phyloP scores from a whole-genome alignment of 2,888 invertebrate genomes.

The Pimpla rufipes region DNA sequence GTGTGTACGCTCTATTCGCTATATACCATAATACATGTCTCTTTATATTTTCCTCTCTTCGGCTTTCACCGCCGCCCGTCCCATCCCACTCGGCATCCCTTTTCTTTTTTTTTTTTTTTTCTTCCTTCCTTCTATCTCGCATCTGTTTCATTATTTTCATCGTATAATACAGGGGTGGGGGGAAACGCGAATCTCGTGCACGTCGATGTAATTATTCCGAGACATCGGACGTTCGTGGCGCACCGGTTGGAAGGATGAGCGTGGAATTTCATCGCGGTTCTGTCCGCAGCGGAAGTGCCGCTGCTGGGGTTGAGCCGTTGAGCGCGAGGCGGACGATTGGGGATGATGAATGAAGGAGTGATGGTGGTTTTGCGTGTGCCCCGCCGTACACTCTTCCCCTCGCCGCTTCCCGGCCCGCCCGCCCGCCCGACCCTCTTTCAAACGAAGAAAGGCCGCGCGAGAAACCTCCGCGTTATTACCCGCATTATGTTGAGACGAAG shows the following conservation, averaged over 20 bases:
- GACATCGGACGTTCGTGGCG: constrained; percentile 55
- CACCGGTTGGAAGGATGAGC: constrained; percentile 44
- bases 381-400: neutral
- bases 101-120: neutral
- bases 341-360: constrained; percentile 84
- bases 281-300: constrained; percentile 67
- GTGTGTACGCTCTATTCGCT: neutral
- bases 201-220: constrained; percentile 70
- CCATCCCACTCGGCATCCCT: neutral
- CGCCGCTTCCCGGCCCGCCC: neutral
- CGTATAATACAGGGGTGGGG: too few relatives aligned
- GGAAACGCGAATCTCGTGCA: constrained; percentile 48
- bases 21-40: constrained; percentile 26
- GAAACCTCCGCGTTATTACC: constrained; percentile 16
- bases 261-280: constrained; percentile 72
- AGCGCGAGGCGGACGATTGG: constrained; percentile 75
- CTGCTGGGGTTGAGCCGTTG: constrained; percentile 61
- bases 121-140: neutral
- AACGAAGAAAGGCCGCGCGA: constrained; percentile 44
- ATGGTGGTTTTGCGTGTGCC: constrained; percentile 84
- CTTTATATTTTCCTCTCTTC: constrained; percentile 31
- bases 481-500: constrained; percentile 13
- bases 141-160: constrained; percentile 27
- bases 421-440: constrained; percentile 33
- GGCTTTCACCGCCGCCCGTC: neutral